Evolutionary conservation across 1,140 invertebrate genomes (phyloP).

Genomic region (Drosophila insularis): DNA sequence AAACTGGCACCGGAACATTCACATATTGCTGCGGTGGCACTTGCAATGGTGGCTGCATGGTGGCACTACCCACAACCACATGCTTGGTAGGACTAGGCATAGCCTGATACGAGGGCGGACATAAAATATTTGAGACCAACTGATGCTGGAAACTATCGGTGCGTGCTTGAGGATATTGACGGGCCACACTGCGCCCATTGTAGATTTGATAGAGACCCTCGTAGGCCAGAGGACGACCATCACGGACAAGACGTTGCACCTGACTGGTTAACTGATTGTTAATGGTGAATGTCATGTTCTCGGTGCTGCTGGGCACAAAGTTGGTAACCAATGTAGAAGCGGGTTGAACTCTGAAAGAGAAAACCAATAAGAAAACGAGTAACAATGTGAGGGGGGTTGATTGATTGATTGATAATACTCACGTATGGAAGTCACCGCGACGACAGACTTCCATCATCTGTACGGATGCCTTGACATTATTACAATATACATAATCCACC

Average conservation of each 20-base stretch:
- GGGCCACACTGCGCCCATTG: constrained; percentile 88
- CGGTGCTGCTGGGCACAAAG: constrained; percentile 89
- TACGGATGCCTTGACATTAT: constrained; percentile 96
- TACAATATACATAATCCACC: constrained; percentile 97
- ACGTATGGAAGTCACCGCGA: constrained; percentile 86
- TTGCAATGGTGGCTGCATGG: constrained; percentile 84
- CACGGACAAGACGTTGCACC: constrained; percentile 87
- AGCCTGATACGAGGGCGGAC: constrained; percentile 92
- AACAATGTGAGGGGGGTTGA: no score
- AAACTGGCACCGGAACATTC: constrained; percentile 88
- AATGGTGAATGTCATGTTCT: constrained; percentile 94
- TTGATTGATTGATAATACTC: constrained; percentile 63
- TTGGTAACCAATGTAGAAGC: constrained; percentile 86
- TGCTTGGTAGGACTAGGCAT: constrained; percentile 93
- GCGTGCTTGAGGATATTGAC: constrained; percentile 86
- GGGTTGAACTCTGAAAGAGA: constrained; percentile 84
- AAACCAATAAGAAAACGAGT: neutral
- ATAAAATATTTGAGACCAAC: constrained; percentile 95
- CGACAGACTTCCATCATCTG: constrained; percentile 97
- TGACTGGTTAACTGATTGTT: constrained; percentile 91
- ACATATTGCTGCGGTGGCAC: constrained; percentile 92
- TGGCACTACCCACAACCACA: constrained; percentile 91
- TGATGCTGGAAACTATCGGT: constrained; percentile 92
- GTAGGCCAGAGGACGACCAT: constrained; percentile 85
- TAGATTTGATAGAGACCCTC: constrained; percentile 94